Evolutionary conservation across 2,888 invertebrate genomes (phyloP).

Genomic region (Phyto melanocephala): DNA sequence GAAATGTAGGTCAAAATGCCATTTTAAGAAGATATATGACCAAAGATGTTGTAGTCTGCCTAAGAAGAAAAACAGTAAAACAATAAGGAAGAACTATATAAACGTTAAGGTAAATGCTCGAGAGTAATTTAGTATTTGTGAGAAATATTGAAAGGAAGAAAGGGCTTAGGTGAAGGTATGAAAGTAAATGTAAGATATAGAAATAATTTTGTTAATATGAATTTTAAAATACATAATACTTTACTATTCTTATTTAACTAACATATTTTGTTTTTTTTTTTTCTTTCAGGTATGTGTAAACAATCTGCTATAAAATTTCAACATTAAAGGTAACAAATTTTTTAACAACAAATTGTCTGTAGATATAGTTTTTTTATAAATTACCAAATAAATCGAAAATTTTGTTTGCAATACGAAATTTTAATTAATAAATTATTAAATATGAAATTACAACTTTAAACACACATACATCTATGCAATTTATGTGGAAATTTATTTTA

Average conservation of each 20-base stretch:
- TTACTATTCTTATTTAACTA: background rate
- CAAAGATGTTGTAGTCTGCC: constrained; percentile 48
- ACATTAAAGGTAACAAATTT: background rate
- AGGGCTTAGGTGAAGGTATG: background rate
- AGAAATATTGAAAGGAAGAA: constrained; percentile 3
- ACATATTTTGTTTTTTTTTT: background rate
- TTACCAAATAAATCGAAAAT: background rate
- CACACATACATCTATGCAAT: background rate
- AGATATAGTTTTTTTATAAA: background rate
- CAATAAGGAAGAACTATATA: background rate
- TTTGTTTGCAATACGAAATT: background rate
- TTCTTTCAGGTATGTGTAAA: constrained; percentile 21
- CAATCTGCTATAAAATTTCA: background rate
- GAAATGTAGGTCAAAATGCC: constrained; percentile 64
- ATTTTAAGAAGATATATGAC: constrained; percentile 64
- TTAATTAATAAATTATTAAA: background rate
- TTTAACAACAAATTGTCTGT: background rate
- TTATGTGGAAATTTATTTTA: background rate
- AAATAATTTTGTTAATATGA: background rate
- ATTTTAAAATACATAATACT: background rate
- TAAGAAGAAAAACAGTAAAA: background rate
- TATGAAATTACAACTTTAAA: background rate
- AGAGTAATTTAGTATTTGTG: background rate
- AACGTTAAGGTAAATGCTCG: too few species aligned
- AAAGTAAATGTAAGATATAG: background rate